These are phyloP conservation scores for Discoglossus pictus DNA, from an alignment of 2,797 vertebrate species.

Conservation along the genomic window DNA sequence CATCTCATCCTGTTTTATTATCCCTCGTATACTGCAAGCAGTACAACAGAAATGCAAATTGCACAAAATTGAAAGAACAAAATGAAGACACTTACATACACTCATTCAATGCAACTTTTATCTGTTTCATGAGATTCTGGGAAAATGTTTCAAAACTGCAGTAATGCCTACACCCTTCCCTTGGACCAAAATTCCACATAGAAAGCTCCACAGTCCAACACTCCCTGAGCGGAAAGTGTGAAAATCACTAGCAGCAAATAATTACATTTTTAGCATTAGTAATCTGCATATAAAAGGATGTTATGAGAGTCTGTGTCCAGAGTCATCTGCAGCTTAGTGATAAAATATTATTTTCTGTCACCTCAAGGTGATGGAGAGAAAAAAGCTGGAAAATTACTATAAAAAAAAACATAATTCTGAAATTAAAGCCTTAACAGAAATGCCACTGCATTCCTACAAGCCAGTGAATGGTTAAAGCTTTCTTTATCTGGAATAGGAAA, in stretches of 20 bases:
- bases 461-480: slow-evolving; percentile 4
- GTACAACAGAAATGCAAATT: no score
- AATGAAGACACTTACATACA: no score
- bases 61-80: no score
- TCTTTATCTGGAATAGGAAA: slow-evolving; percentile 21
- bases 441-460: not conserved
- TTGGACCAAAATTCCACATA: not conserved
- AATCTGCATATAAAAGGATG: slow-evolving; percentile 28
- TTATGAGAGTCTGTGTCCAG: slow-evolving; percentile 8
- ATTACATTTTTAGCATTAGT: slow-evolving; percentile 17
- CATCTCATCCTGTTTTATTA: no score
- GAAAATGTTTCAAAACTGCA: no score
- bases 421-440: slow-evolving; percentile 1
- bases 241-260: slow-evolving; percentile 16
- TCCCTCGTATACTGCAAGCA: no score
- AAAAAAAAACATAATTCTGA: not conserved
- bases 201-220: not conserved
- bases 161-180: no score
- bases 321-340: slow-evolving; percentile 19
- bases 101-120: no score
- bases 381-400: slow-evolving; percentile 22
- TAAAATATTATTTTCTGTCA: slow-evolving; percentile 19
- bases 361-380: slow-evolving; percentile 10
- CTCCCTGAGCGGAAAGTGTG: slow-evolving; percentile 10
- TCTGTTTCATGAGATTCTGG: no score